Base-by-base conservation (phyloP, 2,888 invertebrate species). In the Plebejus anna region DNA sequence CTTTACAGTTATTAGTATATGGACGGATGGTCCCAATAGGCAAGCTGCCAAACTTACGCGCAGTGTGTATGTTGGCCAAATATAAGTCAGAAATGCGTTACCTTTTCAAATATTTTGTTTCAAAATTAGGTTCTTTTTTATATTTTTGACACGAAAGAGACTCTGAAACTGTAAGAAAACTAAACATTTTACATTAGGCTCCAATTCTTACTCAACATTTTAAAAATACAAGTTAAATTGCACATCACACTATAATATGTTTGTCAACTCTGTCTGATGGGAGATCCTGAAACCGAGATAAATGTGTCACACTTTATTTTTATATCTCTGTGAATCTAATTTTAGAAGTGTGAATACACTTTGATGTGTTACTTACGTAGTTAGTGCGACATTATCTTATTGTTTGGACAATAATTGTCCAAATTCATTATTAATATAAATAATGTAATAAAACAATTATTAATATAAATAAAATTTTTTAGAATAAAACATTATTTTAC, bases 11-110 rank as follows among this genome's bases (percentile, higher is more conserved):
- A 38, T 7, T 38, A 55, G 6, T 36, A 28, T 73, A 55, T 13
- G 32, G 73, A 73, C 16, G 32, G 51, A 55, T 32, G 51, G 32
- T 75, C 77, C 77, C 75, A 77, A 76, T 78, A 70, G 79, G 79
- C 76, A 11, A n/a, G 11, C 32, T 78, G 79, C 79, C 79, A 79
- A 77, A 32, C 13, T 70, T 55, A 36, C 75, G 57, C 66, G 66
- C 70, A 75, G 42, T 28, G 66, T 38, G 42, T 75, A 38, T 9
- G n/a, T 38, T 76, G 76, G 76, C 76, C 66, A 72, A 72, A 66
- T 42, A 51, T 36, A 70, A 28, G 28, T 4, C 76, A 75, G 76
- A 36, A n/a, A 59, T 32, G 32, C 28, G 16, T 13, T 32, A 73
- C 32, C 9, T 72, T 72, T 51, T 22, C 57, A 4, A n/a, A 57